These are phyloP conservation scores for Leptinotarsa rubiginosa DNA, from an alignment of 2,888 invertebrate genomes.

Conservation along the genomic window DNA sequence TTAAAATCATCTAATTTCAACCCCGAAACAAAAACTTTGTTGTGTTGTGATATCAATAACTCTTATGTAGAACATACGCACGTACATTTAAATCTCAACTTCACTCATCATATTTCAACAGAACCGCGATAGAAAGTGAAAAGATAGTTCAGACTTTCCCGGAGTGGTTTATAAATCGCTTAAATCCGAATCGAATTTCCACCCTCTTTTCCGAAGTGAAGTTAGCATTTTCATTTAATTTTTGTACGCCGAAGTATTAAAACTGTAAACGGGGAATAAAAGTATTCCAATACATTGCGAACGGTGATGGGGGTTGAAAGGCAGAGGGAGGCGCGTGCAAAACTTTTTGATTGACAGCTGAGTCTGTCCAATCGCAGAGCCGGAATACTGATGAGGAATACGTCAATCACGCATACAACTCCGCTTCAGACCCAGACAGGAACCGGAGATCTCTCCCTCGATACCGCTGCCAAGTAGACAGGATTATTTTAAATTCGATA, in stretches of 20 bases:
- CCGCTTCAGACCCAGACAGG: slow-evolving; percentile 39
- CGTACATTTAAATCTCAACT: too few species aligned
- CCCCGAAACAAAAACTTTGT: too few species aligned
- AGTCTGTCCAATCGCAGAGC: slow-evolving; percentile 82
- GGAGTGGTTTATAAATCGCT: slow-evolving; percentile 66
- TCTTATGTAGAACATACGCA: too few species aligned
- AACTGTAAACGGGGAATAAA: slow-evolving; percentile 63
- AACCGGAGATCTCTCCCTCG: slow-evolving; percentile 39
- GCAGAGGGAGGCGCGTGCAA: slow-evolving; percentile 64
- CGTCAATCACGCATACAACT: slow-evolving; percentile 74
- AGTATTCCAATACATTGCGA: slow-evolving; percentile 65
- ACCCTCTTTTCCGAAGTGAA: slow-evolving; percentile 55
- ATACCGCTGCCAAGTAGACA: slow-evolving; percentile 28
- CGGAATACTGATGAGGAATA: slow-evolving; percentile 81
- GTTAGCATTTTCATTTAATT: slow-evolving; percentile 53
- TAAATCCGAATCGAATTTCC: slow-evolving; percentile 66
- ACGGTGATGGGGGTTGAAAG: slow-evolving; percentile 53
- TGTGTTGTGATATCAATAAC: too few species aligned
- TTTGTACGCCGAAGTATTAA: slow-evolving; percentile 64
- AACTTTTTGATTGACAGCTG: slow-evolving; percentile 83
- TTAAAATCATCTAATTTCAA: too few species aligned
- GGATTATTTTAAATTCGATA: slow-evolving; percentile 19
- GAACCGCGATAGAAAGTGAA: neutral
- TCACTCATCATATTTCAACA: too few species aligned
- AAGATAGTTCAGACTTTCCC: slow-evolving; percentile 40